These are phyloP conservation scores for Gastrophysa polygoni DNA, from an alignment of 2,888 invertebrate genomes.

Conservation along the genomic window DNA sequence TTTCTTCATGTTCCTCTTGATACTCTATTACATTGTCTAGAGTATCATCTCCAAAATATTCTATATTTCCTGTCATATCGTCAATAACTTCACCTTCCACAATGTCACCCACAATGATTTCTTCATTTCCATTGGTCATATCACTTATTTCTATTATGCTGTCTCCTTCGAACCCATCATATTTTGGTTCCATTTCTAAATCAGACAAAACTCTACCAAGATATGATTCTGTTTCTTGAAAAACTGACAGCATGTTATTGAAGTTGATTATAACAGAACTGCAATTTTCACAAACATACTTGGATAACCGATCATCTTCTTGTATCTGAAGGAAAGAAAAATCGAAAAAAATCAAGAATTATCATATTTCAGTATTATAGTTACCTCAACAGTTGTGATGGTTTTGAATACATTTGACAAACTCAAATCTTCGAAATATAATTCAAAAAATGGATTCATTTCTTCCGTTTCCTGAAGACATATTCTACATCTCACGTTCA, in stretches of 20 bases:
- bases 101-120: background rate
- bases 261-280: conserved; percentile 25
- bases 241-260: conserved; percentile 26
- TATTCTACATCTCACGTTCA: conserved; percentile 18
- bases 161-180: background rate
- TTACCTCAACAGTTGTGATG: conserved; percentile 21
- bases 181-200: background rate
- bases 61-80: conserved; percentile 1
- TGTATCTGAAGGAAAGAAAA: conserved; percentile 19
- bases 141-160: background rate
- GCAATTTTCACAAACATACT: conserved; percentile 23
- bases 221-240: conserved; percentile 24
- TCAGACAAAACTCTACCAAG: conserved; percentile 18
- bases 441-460: conserved; percentile 22
- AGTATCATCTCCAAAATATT: conserved; percentile 9
- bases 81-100: background rate
- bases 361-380: too few relatives aligned
- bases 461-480: conserved; percentile 16
- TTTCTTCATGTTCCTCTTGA: background rate
- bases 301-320: conserved; percentile 23
- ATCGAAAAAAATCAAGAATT: too few relatives aligned
- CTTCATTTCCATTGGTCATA: background rate
- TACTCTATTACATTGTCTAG: background rate
- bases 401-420: conserved; percentile 23
- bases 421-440: conserved; percentile 24